Evolutionary conservation across 2,113 vertebrate species (phyloP), one percentile per base, ranked within the genome.

Genomic region (Passer domesticus): DNA sequence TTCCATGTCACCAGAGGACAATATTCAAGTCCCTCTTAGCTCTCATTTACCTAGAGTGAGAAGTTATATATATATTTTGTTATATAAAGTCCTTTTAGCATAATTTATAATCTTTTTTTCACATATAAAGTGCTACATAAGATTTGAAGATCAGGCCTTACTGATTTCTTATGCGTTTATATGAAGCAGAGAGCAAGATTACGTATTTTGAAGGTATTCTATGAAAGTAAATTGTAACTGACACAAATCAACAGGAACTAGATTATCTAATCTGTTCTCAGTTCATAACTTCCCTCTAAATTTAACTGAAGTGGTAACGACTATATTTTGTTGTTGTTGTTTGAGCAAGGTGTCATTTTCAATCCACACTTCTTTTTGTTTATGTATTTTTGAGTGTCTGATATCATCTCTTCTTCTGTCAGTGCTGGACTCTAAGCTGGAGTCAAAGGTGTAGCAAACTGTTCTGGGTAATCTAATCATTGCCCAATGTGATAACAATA

Each of bases 321-420:
- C 56, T 87, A 11, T 83, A 78, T 94, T 93, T 55, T 62, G 43
- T 43, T 43, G 43, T 90, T 90, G 46, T 83, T 82, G 37, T 77
- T 60, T 80, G 68, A 94, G 58, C 0, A 6, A 94, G 69, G 88
- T 94, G 95, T 90, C 95, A 62, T 72, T 93, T 97, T 93, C 88
- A 92, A 96, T 97, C 83, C 83, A 89, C 90, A 79, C 66, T 83
- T 95, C 85, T 92, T 86, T 92, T 92, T 94, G 82, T 95, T 96
- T 96, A 89, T 82, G 43, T 90, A 58, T 66, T 94, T 95, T 94
- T 94, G 49, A 68, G 73, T 93, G 95, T 92, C 94, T 95, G 52
- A 72, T 88, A 94, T 78, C 13, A 96, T 96, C 68, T 90, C 60
- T 56, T 92, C 74, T 94, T 91, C 88, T 92, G 95, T 94, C 94